Evolutionary conservation across 2,797 vertebrate genomes (phyloP), one percentile per base, ranked within the genome.

Genomic region (Sebastes iracundus): DNA sequence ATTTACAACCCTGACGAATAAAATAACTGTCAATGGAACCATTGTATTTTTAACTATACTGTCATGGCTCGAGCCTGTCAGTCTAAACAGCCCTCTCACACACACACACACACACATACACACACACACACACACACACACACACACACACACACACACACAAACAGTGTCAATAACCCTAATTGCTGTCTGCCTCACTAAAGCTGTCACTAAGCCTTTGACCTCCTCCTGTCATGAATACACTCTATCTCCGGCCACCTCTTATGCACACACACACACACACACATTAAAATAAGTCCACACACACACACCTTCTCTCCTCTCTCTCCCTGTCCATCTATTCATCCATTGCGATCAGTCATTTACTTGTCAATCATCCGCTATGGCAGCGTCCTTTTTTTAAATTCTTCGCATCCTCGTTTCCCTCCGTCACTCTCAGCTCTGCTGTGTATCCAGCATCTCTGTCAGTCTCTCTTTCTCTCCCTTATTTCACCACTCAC

Each of bases 131-230:
- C 32, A 33, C 42, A 62, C 61, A 25, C 63, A 22, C 52, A 38
- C 46, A 28, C 58, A 59, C 33, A 52, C 67, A 58, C 76, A 35
- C 33, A 42, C 58, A 59, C 35, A 52, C 71, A 59, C 76, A 35
- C 42, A 20, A 23, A 76, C 28, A 23, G 46, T 49, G 75, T 87
- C 83, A 82, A 84, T 75, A 87, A 73, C 61, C 16, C 71, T 81
- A 82, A 86, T 84, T 83, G 87, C 66, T 76, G 70, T 67, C 42
- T 55, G 55, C 55, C 65, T 77, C 72, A 38, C 42, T 83, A 64
- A 83, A 86, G 70, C 55, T 64, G 73, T 82, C 64, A 68, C 77
- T 83, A 66, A 82, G 75, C 79, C 64, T 75, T 75, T 18, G 66
- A 83, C 77, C n/a, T 25, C 76, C 67, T 75, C 46, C 10, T 35